These are phyloP conservation scores for Alligator sinensis DNA, from an alignment of 2,113 vertebrate genomes.

Conservation along the genomic window DNA sequence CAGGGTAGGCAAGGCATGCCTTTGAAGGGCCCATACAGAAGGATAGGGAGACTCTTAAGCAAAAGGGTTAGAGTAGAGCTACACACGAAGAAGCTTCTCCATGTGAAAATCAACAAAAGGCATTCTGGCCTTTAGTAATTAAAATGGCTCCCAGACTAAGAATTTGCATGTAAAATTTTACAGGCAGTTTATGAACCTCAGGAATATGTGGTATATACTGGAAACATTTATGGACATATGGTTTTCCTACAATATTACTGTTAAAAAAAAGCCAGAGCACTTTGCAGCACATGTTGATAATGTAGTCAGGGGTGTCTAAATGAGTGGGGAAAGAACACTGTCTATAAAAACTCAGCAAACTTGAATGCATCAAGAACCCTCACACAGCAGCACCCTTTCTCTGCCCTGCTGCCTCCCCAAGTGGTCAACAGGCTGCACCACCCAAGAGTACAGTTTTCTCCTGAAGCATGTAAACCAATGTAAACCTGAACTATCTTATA, in stretches of 20 bases:
- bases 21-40: too few relatives aligned
- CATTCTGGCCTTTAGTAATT: too few relatives aligned
- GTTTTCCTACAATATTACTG: not conserved
- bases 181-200: not conserved
- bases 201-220: not conserved
- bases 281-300: not conserved
- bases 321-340: not conserved
- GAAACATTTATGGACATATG: not conserved
- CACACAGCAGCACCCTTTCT: not conserved
- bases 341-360: not conserved
- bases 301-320: not conserved
- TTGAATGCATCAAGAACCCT: too few relatives aligned
- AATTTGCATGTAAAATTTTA: too few relatives aligned
- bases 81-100: not conserved
- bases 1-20: not conserved
- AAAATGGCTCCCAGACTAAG: not conserved
- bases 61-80: not conserved
- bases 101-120: not conserved
- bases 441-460: not conserved
- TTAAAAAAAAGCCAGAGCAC: not conserved
- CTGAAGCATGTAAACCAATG: too few relatives aligned
- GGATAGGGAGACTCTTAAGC: not conserved
- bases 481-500: too few relatives aligned
- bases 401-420: too few relatives aligned
- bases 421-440: not conserved